Conservation (phyloP, 2,797 vertebrate genomes). For the Gobionotothen gibberifrons region DNA sequence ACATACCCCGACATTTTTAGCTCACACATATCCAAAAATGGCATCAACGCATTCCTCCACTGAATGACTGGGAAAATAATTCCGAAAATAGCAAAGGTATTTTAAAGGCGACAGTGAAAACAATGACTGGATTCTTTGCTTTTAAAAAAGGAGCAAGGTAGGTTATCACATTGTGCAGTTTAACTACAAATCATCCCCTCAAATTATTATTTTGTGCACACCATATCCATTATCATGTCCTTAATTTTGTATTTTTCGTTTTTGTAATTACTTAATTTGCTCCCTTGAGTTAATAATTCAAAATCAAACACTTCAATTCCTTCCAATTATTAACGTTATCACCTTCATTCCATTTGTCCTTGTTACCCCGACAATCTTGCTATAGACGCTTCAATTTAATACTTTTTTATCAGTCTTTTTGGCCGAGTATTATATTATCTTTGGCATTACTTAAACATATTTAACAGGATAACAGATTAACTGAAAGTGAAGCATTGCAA, state of each 20-base stretch:
- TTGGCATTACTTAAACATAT: not conserved
- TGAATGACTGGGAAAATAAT: constrained; percentile 41
- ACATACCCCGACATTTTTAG: constrained; percentile 53
- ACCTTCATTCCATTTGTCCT: constrained; percentile 25
- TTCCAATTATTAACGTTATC: constrained; percentile 23
- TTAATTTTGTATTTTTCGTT: constrained; percentile 2
- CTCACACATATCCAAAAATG: constrained; percentile 40
- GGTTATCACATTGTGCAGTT: constrained; percentile 9
- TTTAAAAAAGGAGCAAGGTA: not conserved
- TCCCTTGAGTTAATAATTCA: constrained; percentile 37
- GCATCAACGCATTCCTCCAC: constrained; percentile 25
- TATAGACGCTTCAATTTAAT: constrained; percentile 7
- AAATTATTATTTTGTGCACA: constrained; percentile 19
- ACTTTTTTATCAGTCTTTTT: constrained; percentile 25
- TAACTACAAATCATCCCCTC: constrained; percentile 19
- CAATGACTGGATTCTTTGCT: constrained; percentile 1
- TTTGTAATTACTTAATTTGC: constrained; percentile 22
- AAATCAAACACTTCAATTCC: constrained; percentile 32
- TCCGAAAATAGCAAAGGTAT: constrained; percentile 24
- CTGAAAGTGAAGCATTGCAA: constrained; percentile 27
- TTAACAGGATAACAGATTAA: constrained; percentile 27
- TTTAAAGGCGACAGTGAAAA: constrained; percentile 25
- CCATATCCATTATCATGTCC: constrained; percentile 27
- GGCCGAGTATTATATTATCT: not conserved
- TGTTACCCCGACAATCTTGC: constrained; percentile 3